These are phyloP conservation scores for Pachliopta kotzebuea DNA, from an alignment of 2,888 invertebrate species.

Conservation along the genomic window DNA sequence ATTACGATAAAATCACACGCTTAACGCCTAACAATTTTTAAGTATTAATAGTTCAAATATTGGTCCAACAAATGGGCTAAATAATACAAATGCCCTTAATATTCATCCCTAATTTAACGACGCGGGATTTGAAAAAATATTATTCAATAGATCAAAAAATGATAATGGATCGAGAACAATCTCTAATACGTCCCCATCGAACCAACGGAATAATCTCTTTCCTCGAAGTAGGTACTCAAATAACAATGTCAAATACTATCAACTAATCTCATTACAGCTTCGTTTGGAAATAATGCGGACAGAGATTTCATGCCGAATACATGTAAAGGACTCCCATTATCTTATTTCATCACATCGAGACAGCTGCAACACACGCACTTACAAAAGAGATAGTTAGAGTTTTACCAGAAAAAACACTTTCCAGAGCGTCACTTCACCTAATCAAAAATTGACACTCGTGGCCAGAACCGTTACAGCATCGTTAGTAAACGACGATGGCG, in stretches of 20 bases:
- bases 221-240: constrained; percentile 74
- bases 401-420: constrained; percentile 42
- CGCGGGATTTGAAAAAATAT: constrained; percentile 80
- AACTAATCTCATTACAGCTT: constrained; percentile 80
- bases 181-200: constrained; percentile 59
- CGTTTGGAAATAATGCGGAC: constrained; percentile 72
- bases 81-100: constrained; percentile 81
- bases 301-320: constrained; percentile 69
- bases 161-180: constrained; percentile 76
- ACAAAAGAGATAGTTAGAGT: constrained; percentile 52
- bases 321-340: constrained; percentile 58
- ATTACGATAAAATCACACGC: constrained; percentile 80
- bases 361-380: constrained; percentile 70
- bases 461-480: constrained; percentile 48
- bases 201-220: constrained; percentile 75
- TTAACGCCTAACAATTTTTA: constrained; percentile 81
- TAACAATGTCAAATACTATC: constrained; percentile 79
- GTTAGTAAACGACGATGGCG: constrained; percentile 33
- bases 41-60: constrained; percentile 81
- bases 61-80: constrained; percentile 82
- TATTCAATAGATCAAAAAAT: constrained; percentile 80
- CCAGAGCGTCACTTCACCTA: constrained; percentile 56
- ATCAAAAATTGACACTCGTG: constrained; percentile 70
- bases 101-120: constrained; percentile 81
- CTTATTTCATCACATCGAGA: constrained; percentile 70